Percentiles rank a stretch among this genome's conserved stretches.
These are phyloP conservation scores for Glossosoma conforme DNA, from an alignment of 1,140 invertebrate species.

Conservation along the genomic window DNA sequence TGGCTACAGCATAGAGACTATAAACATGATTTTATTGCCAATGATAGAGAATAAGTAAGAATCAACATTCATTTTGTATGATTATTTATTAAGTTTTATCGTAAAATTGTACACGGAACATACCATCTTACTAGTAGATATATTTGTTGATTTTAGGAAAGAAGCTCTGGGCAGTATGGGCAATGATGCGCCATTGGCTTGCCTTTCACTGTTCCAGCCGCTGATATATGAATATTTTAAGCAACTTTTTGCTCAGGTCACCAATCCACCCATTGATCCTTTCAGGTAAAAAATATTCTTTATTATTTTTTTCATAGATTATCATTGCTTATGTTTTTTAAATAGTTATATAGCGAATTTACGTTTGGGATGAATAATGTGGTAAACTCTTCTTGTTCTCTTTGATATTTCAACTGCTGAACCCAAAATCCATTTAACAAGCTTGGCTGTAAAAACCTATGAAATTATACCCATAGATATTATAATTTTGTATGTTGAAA, in stretches of 20 bases:
- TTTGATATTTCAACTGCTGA: no score
- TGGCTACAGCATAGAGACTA: slow-evolving; percentile 92
- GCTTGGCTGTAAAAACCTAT: neutral
- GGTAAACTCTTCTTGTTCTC: no score
- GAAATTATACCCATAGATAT: neutral
- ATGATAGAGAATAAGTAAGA: slow-evolving; percentile 95
- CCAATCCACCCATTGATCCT: slow-evolving; percentile 99
- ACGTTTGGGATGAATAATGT: no score
- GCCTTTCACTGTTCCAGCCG: slow-evolving; percentile 91
- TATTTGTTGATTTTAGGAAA: slow-evolving; percentile 62
- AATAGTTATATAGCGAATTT: no score
- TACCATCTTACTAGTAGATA: neutral
- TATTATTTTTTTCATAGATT: neutral
- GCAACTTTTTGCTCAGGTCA: slow-evolving; percentile 99
- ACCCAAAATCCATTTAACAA: neutral
- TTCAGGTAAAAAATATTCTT: slow-evolving; percentile 63
- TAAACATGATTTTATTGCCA: slow-evolving; percentile 88
- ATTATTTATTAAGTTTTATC: neutral
- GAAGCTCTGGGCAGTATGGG: slow-evolving; percentile 99
- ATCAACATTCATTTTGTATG: neutral
- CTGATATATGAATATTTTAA: slow-evolving; percentile 97
- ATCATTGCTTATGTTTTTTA: neutral
- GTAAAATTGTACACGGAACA: neutral
- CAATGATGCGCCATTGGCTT: slow-evolving; percentile 96
- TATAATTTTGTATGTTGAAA: slow-evolving; percentile 1